A percentile compares a stretch with the other conserved stretches of the same genome.
Evolutionary conservation across 2,113 vertebrate species (phyloP).

Genomic region (Semnornis frantzii): DNA sequence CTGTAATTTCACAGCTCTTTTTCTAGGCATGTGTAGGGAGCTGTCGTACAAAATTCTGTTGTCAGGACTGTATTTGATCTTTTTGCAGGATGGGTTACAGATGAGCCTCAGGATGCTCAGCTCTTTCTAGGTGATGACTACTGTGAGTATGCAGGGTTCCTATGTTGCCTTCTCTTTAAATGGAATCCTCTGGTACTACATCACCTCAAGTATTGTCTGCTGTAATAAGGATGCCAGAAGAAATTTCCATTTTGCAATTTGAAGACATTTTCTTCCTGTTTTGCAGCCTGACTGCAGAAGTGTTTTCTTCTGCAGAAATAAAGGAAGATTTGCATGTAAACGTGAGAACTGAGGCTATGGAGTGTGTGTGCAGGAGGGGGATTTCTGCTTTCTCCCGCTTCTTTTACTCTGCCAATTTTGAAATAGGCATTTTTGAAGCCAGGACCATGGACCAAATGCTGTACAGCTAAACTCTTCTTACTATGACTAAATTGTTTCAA

Average conservation of each 20-base stretch:
- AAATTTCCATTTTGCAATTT: conserved; percentile 4
- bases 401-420: conserved; percentile 13
- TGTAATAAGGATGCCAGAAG: neutral
- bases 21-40: neutral
- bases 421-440: conserved; percentile 35
- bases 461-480: conserved; percentile 28
- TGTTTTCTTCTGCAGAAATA: conserved; percentile 39
- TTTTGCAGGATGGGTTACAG: neutral
- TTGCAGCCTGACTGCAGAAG: conserved; percentile 9
- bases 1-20: neutral
- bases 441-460: conserved; percentile 37
- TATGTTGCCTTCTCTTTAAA: neutral
- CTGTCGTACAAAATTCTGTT: neutral
- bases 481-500: conserved; percentile 17
- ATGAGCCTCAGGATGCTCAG: neutral
- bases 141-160: neutral
- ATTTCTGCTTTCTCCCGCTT: conserved; percentile 22
- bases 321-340: conserved; percentile 20
- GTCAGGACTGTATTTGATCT: neutral
- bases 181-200: neutral
- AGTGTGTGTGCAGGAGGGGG: neutral
- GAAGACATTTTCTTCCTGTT: neutral
- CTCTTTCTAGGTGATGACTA: neutral
- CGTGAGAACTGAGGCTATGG: neutral
- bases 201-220: neutral